A percentile compares a stretch with the other conserved stretches of the same genome.
phyloP scores from a whole-genome alignment of 2,113 vertebrate genomes.

The Passer montanus region DNA sequence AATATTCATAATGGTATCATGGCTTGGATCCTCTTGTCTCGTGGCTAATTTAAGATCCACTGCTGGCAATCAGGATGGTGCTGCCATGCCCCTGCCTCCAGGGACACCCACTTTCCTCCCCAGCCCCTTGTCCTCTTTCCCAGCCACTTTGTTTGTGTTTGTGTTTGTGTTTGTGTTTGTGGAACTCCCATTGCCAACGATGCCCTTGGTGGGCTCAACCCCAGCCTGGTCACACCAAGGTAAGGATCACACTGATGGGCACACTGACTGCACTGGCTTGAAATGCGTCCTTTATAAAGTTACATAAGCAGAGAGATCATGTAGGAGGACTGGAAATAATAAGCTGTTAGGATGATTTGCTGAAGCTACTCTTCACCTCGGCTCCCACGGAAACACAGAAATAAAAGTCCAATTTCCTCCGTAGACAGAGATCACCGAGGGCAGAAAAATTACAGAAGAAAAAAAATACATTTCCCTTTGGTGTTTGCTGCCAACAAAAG shows the following conservation, averaged over 20 bases:
- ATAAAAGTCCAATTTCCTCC: conserved; percentile 42
- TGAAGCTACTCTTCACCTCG: conserved; percentile 31
- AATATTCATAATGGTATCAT: neutral
- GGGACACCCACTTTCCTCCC: neutral
- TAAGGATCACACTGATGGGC: neutral
- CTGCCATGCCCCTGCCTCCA: neutral
- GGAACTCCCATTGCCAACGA: accelerated
- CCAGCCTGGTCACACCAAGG: accelerated
- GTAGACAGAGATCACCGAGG: neutral
- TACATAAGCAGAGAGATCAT: conserved; percentile 14
- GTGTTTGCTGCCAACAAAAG: neutral
- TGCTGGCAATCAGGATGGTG: neutral
- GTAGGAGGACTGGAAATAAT: conserved; percentile 54
- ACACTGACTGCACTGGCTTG: neutral
- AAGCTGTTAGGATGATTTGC: conserved; percentile 36
- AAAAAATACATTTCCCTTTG: neutral
- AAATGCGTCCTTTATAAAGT: neutral
- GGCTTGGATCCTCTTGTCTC: neutral
- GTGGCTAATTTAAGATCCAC: neutral
- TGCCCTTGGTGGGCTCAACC: neutral
- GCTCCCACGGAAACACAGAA: conserved; percentile 26
- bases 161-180: neutral
- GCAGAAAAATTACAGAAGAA: conserved; percentile 2
- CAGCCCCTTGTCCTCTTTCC: neutral
- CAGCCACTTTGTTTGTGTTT: neutral